These are phyloP conservation scores for Stenchaetothrips biformis DNA, from an alignment of 2,888 invertebrate species.

Conservation along the genomic window DNA sequence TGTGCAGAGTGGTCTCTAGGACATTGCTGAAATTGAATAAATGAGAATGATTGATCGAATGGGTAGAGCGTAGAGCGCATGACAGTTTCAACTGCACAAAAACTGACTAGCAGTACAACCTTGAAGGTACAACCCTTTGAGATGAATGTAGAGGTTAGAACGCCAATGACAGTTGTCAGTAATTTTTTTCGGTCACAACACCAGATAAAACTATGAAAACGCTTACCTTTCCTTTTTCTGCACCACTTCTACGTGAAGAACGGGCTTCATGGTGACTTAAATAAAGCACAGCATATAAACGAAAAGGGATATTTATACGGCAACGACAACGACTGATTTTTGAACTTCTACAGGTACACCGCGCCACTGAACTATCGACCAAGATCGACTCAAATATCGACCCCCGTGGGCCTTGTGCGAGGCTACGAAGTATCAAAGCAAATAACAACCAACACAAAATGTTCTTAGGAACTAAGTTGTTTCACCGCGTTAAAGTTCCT, in stretches of 20 bases:
- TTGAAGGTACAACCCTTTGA: slow-evolving; percentile 32
- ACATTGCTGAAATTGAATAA: slow-evolving; percentile 23
- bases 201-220: slow-evolving; percentile 26
- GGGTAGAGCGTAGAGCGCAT: background rate
- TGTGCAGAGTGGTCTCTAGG: background rate
- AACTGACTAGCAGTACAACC: slow-evolving; percentile 19
- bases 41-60: background rate
- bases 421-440: no score
- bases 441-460: no score
- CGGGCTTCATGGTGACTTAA: background rate
- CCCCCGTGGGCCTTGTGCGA: no score
- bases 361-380: background rate
- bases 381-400: no score
- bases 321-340: background rate
- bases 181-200: slow-evolving; percentile 33
- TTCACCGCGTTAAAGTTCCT: no score
- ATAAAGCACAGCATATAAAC: background rate
- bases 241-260: slow-evolving; percentile 32
- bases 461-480: no score
- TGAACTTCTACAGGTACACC: background rate
- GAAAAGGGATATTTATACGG: background rate
- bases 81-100: background rate
- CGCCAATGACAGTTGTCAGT: slow-evolving; percentile 32
- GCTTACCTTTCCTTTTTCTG: slow-evolving; percentile 2
- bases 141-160: slow-evolving; percentile 31